Base-by-base conservation (phyloP, 2,888 invertebrate genomes). In the Altica lythri region DNA sequence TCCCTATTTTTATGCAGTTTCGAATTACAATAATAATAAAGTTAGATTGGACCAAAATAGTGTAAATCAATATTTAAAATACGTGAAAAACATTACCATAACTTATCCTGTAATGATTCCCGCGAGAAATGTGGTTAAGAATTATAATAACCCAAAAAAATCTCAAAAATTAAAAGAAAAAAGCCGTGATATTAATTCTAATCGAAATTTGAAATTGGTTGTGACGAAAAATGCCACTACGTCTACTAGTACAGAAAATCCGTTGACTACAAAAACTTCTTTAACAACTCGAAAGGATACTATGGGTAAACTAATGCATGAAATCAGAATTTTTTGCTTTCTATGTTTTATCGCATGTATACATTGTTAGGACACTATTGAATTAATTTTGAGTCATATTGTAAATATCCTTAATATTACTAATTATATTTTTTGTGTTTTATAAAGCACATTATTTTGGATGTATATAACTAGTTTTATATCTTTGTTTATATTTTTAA, bases 61-160 rank as follows among this genome's bases (percentile, higher is more conserved):
- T 58, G 69, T 68, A 14, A 70, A 69, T 53, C 70, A 70, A 38
- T 73, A 71, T 61, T 69, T 71, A 54, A 74, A 74, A 64, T 75
- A 73, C 59, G 72, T 74, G 30, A 76, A 75, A 67, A 76, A 76
- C 61, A 72, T 74, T 17, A 75, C 74, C 8, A 75, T 76, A 67
- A 87, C 90, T 63, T 90, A 88, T 74, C 90, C 90, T 2, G 85
- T 87, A 58, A 77, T 83, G 68, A 81, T 82, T 62, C 82, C 83
- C 2, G 68, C 74, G 27, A 68, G 71, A 58, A 75, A 75, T 70
- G 68, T 70, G 52, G 45, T 69, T 2, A 75, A 74, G 66, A 70
- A 70, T n/a, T n/a, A n/a, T 55, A 71, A 68, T 58, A 63, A 67
- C 30, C 64, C 67, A 29, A 72, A 73, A 68, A 74, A 75, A 64